These are phyloP conservation scores for Vollenhovia emeryi DNA, from an alignment of 1,140 invertebrate species.

Conservation along the genomic window DNA sequence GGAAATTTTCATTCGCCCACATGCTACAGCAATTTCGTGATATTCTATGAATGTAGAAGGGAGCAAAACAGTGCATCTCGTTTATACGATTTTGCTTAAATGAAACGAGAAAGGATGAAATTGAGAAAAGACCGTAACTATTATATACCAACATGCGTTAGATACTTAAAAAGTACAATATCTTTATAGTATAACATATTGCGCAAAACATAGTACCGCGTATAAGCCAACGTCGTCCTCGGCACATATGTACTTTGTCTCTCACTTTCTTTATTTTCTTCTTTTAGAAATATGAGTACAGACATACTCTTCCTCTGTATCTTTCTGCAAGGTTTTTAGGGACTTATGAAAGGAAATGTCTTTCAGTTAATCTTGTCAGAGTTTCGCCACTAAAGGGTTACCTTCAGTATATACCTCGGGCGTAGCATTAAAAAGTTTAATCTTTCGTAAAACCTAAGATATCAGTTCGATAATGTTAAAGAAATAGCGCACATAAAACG, in stretches of 20 bases:
- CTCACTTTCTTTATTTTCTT: background rate
- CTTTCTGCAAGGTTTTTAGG: slow-evolving; percentile 21
- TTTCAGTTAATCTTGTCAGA: slow-evolving; percentile 17
- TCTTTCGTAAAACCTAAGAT: slow-evolving; percentile 26
- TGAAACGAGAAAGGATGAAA: background rate
- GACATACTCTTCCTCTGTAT: background rate
- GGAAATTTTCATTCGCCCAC: background rate
- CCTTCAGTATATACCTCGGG: background rate
- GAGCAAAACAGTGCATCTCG: background rate
- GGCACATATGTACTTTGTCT: background rate
- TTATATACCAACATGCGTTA: background rate
- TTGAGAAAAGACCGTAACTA: background rate
- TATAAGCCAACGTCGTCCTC: background rate
- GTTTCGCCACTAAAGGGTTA: background rate
- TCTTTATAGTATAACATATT: background rate
- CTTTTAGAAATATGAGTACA: slow-evolving; percentile 17
- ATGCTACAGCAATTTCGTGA: background rate
- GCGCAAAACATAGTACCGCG: background rate
- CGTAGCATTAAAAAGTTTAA: slow-evolving; percentile 9
- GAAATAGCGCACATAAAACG: slow-evolving; percentile 1
- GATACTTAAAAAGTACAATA: background rate
- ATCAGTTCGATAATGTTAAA: slow-evolving; percentile 1
- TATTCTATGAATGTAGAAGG: background rate
- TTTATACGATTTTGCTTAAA: background rate
- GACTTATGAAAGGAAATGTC: slow-evolving; percentile 33